A percentile compares a stretch with the other conserved stretches of the same genome.
These are phyloP conservation scores for Hylaea fasciaria DNA, from an alignment of 2,888 invertebrate genomes.

Conservation along the genomic window DNA sequence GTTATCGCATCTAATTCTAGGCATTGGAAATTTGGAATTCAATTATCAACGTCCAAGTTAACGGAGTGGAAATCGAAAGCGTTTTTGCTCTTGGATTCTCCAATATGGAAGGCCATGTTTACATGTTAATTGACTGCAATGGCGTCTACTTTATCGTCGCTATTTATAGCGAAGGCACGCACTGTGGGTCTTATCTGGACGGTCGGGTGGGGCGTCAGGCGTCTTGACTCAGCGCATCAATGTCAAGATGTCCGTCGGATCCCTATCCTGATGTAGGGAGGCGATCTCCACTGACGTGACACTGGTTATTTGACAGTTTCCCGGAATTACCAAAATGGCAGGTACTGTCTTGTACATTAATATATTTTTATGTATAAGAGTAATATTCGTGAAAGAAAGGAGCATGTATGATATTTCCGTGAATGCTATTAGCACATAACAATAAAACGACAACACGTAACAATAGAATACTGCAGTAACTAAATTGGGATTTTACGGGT, in stretches of 20 bases:
- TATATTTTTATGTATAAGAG: too few species aligned
- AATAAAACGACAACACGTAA: background rate
- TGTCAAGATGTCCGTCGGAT: conserved; percentile 50
- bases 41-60: conserved; percentile 26
- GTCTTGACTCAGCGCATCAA: conserved; percentile 49
- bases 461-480: too few species aligned
- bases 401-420: too few species aligned
- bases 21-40: conserved; percentile 10
- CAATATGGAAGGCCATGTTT: conserved; percentile 50
- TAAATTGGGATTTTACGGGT: too few species aligned
- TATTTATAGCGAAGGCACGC: conserved; percentile 62
- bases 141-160: conserved; percentile 51
- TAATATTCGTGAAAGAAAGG: conserved; percentile 14
- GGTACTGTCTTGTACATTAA: conserved; percentile 30
- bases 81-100: conserved; percentile 41
- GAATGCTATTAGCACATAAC: background rate
- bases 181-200: conserved; percentile 57
- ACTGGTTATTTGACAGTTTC: conserved; percentile 34
- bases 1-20: background rate
- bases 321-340: conserved; percentile 28
- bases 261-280: conserved; percentile 42
- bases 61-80: conserved; percentile 43
- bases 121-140: conserved; percentile 54
- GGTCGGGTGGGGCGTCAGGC: conserved; percentile 37
- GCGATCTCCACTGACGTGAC: conserved; percentile 33